Evolutionary conservation across 2,797 vertebrate species (phyloP).

Genomic region (Sebastes ruberrimus): DNA sequence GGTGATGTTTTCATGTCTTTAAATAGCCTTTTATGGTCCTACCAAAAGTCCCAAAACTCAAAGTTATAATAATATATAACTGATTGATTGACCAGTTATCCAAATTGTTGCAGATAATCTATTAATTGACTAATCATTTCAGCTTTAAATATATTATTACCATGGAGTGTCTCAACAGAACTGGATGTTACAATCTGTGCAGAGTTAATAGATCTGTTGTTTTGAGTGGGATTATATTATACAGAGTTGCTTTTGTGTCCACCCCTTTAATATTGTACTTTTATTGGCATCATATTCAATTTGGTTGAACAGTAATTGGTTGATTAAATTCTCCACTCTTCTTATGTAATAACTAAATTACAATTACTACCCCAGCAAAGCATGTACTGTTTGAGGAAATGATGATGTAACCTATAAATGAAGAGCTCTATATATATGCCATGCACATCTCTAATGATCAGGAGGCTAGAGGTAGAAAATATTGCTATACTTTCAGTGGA

Average conservation of each 20-base stretch:
- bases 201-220: neutral
- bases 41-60: neutral
- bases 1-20: neutral
- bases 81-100: neutral
- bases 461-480: conserved; percentile 68
- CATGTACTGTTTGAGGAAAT: conserved; percentile 42
- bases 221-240: neutral
- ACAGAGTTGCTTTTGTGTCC: conserved; percentile 16
- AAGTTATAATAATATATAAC: neutral
- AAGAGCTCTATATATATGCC: conserved; percentile 35
- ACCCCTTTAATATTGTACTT: neutral
- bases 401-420: conserved; percentile 37
- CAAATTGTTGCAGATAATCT: neutral
- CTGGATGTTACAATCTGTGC: neutral
- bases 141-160: neutral
- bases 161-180: neutral
- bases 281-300: neutral
- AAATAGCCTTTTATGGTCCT: neutral
- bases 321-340: neutral
- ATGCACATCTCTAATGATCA: conserved; percentile 38
- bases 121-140: neutral
- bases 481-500: conserved; percentile 53
- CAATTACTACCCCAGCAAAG: conserved; percentile 35
- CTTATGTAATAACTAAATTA: neutral
- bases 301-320: conserved; percentile 1